These are phyloP conservation scores for Nilaparvata lugens DNA, from an alignment of 1,140 invertebrate species.

Conservation along the genomic window DNA sequence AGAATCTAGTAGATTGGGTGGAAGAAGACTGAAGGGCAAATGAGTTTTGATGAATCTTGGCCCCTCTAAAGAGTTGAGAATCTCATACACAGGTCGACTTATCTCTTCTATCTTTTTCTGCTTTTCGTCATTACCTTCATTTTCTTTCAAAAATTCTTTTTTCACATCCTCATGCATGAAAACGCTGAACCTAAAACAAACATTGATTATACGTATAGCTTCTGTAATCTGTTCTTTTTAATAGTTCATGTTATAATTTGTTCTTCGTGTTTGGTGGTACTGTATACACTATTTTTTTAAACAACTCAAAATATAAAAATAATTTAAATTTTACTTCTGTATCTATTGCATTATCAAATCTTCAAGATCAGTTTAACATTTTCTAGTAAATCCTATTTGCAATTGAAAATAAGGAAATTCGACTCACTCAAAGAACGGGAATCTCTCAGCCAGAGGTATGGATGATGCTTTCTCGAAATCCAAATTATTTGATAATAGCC, in stretches of 20 bases:
- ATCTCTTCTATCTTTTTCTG: conserved; percentile 17
- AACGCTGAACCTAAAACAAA: conserved; percentile 14
- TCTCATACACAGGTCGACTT: conserved; percentile 17
- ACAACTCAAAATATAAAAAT: too few relatives aligned
- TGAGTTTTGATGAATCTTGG: conserved; percentile 62
- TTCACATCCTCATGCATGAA: conserved; percentile 22
- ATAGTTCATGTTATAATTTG: too few relatives aligned
- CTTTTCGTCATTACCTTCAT: conserved; percentile 14
- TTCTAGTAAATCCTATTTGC: too few relatives aligned
- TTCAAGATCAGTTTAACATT: too few relatives aligned
- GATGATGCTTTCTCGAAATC: conserved; percentile 57
- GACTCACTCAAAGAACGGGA: conserved; percentile 65
- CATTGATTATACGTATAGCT: not conserved
- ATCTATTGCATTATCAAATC: too few relatives aligned
- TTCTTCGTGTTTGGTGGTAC: too few relatives aligned
- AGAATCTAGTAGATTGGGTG: conserved; percentile 41
- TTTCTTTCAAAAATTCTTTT: conserved; percentile 21
- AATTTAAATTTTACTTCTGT: too few relatives aligned
- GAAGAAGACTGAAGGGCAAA: conserved; percentile 54
- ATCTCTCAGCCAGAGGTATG: conserved; percentile 43
- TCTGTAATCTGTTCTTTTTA: too few relatives aligned
- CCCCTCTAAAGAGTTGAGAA: conserved; percentile 32
- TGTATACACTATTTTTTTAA: too few relatives aligned
- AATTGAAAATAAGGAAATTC: not conserved
- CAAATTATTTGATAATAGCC: conserved; percentile 61